Evolutionary conservation across 2,888 invertebrate genomes (phyloP), one percentile per base, ranked within the genome.

Genomic region (Gandaritis pyraliata): DNA sequence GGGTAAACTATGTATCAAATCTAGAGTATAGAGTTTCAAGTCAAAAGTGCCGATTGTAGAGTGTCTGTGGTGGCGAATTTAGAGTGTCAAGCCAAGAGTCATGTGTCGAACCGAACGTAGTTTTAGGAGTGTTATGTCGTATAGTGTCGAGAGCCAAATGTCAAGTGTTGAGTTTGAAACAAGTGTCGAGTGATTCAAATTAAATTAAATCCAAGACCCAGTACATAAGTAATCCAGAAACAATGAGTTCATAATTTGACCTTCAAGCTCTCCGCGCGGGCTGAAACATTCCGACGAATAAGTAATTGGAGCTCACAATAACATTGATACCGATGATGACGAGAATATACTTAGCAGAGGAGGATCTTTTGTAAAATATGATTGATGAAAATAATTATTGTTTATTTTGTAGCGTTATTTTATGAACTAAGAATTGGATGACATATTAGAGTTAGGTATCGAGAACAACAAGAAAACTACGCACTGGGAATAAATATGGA

Each of bases 161-260:
- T 6, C 30, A 23, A 23, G 23, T 23, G 4, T 38, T 12, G 1
- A 11, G 1, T 4, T 38, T 1, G 15, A 41, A 15, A 1, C 5
- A 41, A 41, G 15, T 15, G 41, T 41, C 15, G 10, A 41, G 10
- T 16, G 15, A 41, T 13, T 13, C 2, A 8, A 43, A 43, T 16
- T 15, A 16, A 43, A 43, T 15, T 10, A 15, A 43, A n/a, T 4
- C 6, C 4, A 13, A 7, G 12, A 7, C 41, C 2, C 1, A 16
- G 8, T 2, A 8, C 8, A 38, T 38, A n/a, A n/a, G n/a, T 43
- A 16, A 43, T 43, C 16, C 15, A 15, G 43, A 43, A 43, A 43
- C 43, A 43, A 41, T 41, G 43, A 43, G 16, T 16, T 16, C 16
- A n/a, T n/a, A n/a, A n/a, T 43, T 43, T 16, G 43, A 16, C 16